Evolutionary conservation across 2,888 invertebrate species (phyloP), one percentile per base, ranked within the genome.

Genomic region (Pandemis heparana): DNA sequence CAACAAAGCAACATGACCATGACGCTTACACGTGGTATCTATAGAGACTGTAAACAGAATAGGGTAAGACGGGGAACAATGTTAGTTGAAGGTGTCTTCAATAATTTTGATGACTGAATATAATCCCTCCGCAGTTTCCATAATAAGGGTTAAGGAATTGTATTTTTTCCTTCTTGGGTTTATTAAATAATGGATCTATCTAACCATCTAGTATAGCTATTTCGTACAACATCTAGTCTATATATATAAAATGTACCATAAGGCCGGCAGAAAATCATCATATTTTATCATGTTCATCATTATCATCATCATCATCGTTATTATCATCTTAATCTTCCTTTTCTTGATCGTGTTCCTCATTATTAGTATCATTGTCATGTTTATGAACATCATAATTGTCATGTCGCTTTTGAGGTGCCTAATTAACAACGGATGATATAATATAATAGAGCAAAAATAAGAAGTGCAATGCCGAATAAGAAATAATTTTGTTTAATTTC

Each of bases 371-470:
- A 32, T 32, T 32, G 4, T 32, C 3, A 32, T 32, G 0, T 4
- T 1, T 32, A 4, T 32, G 23, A 23, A 23, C 1, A 23, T 23
- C 23, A 23, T 2, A 23, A 23, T 23, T 1, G 56, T 23, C 23
- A 18, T 56, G 23, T 56, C 12, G 23, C 18, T 56, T 56, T 56
- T 23, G 0, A n/a, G 61, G 23, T 38, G 39, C n/a, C 61, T 61
- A 60, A 61, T 56, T 2, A 56, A 56, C 23, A 56, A 56, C 23
- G 56, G 56, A 12, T 23, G 56, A 23, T 23, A 56, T 53, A 56
- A 7, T 53, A 51, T 51, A 51, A 53, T 56, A 56, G 10, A 56
- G 56, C 56, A 56, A 56, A 56, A 56, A 23, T 56, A 56, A 56
- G 56, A 56, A 56, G 56, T 56, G 56, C 56, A 56, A 56, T 56